phyloP scores from a whole-genome alignment of 2,888 invertebrate genomes.

The Hesperia comma region DNA sequence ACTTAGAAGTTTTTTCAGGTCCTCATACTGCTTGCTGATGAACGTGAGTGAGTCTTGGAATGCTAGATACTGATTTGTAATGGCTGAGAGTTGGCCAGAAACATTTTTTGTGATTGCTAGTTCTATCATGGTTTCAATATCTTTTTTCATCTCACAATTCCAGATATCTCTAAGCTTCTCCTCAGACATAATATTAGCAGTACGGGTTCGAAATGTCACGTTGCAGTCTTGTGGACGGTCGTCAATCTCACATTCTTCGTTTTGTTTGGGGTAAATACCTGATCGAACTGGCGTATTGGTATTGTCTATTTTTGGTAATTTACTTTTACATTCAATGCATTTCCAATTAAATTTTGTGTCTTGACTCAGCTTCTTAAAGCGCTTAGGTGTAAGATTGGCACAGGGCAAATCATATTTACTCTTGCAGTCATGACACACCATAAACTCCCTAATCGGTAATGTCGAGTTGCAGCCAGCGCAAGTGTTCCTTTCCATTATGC shows the following conservation, averaged over 20 bases:
- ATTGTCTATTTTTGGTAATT: background rate
- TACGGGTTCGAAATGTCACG: no score
- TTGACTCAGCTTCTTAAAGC: background rate
- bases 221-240: no score
- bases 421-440: slow-evolving; percentile 8
- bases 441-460: slow-evolving; percentile 25
- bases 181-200: no score
- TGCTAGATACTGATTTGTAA: no score
- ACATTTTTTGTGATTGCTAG: no score
- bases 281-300: slow-evolving; percentile 3
- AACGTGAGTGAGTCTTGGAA: no score
- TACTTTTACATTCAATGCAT: slow-evolving; percentile 14
- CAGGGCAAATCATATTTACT: slow-evolving; percentile 7
- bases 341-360: slow-evolving; percentile 8
- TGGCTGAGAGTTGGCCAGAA: no score
- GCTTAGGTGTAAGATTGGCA: slow-evolving; percentile 2
- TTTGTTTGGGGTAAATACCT: background rate
- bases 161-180: no score
- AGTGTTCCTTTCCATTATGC: background rate
- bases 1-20: no score
- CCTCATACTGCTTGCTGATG: no score
- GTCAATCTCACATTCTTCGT: background rate
- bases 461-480: slow-evolving; percentile 12
- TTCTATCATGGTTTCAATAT: no score
- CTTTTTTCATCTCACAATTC: no score